Base-by-base conservation (phyloP, 1,140 invertebrate species). In the Brachionus paranguensis region DNA sequence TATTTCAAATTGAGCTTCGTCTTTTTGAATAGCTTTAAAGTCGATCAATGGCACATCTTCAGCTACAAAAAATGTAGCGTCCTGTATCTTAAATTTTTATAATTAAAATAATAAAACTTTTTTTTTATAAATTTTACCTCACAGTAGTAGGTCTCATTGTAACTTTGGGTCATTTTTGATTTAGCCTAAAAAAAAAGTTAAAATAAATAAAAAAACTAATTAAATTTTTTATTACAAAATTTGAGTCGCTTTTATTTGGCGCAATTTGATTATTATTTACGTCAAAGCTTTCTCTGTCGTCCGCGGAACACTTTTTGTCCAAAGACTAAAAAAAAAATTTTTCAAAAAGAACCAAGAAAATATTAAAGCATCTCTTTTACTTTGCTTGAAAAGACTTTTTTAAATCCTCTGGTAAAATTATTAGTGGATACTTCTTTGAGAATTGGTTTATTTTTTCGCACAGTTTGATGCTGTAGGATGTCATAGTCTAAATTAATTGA, bases 371-470 rank as follows among this genome's bases (percentile, higher is more conserved):
- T 33, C 33, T 33, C 6, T 43, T 20, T 43, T 72, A 72, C 68
- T 43, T 72, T 72, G 37, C 68, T 72, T 41, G 68, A 72, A 72
- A 72, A 72, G 37, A 72, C 68, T 72, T 72, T 72, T 43, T 45
- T 72, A 10, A 72, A 72, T 41, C 68, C 68, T 72, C 37, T 12
- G 17, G 68, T 72, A 20, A 72, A 72, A 72, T 72, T 72, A 43
- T 72, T 72, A n/a, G 33, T 41, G 33, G 68, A 72, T 7, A 72
- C 17, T 8, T 76, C 72, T 76, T 50, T 76, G 7, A 76, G 24
- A 37, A 1, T 11, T 50, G 45, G 27, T 76, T 47, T 76, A 14
- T 50, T 50, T 53, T 76, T 76, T 11, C 20, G 20, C 10, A 76
- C 7, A 12, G 72, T 37, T 37, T 76, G 72, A 76, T 76, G 72